Base-by-base conservation (phyloP, 2,888 invertebrate genomes). In the Agriotes lineatus region DNA sequence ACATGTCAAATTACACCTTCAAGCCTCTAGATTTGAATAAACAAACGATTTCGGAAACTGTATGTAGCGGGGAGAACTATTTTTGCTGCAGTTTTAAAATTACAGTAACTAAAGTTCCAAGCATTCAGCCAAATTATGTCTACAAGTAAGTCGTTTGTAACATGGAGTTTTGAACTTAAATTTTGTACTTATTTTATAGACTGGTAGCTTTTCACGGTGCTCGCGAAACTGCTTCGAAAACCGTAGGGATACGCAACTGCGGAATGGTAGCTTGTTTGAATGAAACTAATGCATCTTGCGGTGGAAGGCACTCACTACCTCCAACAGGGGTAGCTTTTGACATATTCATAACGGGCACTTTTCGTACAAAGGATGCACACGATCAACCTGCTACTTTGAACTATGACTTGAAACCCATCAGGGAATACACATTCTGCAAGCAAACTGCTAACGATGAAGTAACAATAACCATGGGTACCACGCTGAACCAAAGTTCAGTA, bases 181-280 rank as follows among this genome's bases (percentile, higher is more conserved):
- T 22, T 67, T 58, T n/a, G n/a, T n/a, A n/a, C n/a, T n/a, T n/a
- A n/a, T n/a, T 1, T 52, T 52, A 33, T 4, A 52, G 52, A 9
- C 58, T 78, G 20, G 65, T 68, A 0, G 69, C 74, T 18, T 78
- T 73, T 54, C 68, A 73, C 59, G 77, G 77, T 2, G 67, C 68
- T 6, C 70, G 72, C 14, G 20, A 52, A 16, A 57, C 72, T 5
- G 69, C 66, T 4, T 6, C 57, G 1, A 54, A 39, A n/a, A 66
- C 50, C 1, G 66, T 73, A 5, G 77, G 77, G 0, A 52, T 74
- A n/a, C 72, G 76, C 33, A 73, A 70, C n/a, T 77, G 77, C 59
- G 74, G 70, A 0, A 9, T 77, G 10, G 61, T 77, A 6, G 73
- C 74, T 3, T 77, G 77, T 30, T 22, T 61, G 12, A 72, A 45